Base-by-base conservation (phyloP, 2,113 vertebrate genomes). In the Phylloscopus whistleri region DNA sequence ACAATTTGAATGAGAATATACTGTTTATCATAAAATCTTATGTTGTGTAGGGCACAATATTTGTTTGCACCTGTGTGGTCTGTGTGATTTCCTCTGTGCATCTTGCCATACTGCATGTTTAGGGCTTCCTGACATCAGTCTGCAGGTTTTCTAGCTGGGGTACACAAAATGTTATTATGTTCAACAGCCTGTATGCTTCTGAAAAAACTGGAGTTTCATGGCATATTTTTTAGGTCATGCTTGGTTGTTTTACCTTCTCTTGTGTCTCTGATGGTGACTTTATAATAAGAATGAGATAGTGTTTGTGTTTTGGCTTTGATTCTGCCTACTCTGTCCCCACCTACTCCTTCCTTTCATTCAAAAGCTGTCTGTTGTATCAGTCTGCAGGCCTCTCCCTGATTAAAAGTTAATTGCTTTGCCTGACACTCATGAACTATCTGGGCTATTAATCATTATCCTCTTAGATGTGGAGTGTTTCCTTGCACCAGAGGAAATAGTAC, bases 391-490 rank as follows among this genome's bases (percentile, higher is more conserved):
- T 90, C 55, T 95, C 43, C 39, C 56, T 64, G 64, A 92, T 84
- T 87, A 80, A 68, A 74, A 89, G 66, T 87, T 94, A 94, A 91
- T 94, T 96, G 79, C 92, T 90, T 82, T 72, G 31, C 60, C 44
- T 81, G 86, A 78, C 64, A 72, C 73, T 69, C 37, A 52, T 68
- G 91, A 75, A 41, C 86, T 94, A 44, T 86, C 76, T 67, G 56
- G 30, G 37, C 5, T n/a, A 60, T 89, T 94, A 89, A 94, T 92
- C 83, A 52, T 95, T 95, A 72, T 89, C 64, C 52, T 93, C 73
- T 84, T 78, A 48, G 83, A 74, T 81, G 60, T 55, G 83, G 80
- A 87, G 80, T 86, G 76, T 79, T 93, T 75, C 76, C 43, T 95
- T 83, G 79, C 43, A 74, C 39, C n/a, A 84, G 76, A 81, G 60